These are phyloP conservation scores for Stramonita haemastoma DNA, from an alignment of 2,888 invertebrate species.

Conservation along the genomic window DNA sequence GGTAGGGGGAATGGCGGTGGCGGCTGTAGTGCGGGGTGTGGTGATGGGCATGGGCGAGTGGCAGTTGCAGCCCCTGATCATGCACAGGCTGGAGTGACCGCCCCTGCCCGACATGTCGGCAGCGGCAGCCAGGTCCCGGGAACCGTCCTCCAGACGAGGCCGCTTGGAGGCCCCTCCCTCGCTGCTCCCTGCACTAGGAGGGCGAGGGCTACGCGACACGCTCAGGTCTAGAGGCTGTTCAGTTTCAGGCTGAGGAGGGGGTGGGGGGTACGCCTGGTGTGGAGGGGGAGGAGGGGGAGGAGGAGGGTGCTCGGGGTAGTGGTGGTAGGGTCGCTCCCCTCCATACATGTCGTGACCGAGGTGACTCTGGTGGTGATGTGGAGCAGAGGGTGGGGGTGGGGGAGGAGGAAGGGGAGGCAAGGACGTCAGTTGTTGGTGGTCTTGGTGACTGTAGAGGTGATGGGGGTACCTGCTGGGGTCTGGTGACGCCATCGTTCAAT, in stretches of 20 bases:
- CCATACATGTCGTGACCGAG: background rate
- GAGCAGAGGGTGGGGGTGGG: background rate
- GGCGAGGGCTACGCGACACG: constrained; percentile 13
- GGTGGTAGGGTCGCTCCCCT: background rate
- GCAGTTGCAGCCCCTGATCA: constrained; percentile 33
- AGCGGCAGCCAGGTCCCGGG: background rate
- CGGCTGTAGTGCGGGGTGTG: background rate
- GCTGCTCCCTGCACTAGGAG: background rate
- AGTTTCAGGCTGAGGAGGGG: background rate
- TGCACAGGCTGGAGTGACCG: constrained; percentile 13
- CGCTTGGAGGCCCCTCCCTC: background rate
- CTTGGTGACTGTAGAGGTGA: background rate
- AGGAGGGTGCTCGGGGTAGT: background rate
- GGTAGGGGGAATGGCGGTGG: constrained; percentile 41
- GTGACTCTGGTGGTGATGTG: background rate
- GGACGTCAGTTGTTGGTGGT: background rate
- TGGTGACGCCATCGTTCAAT: background rate
- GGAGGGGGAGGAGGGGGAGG: background rate
- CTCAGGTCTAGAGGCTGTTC: constrained; percentile 36
- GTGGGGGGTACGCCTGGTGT: background rate
- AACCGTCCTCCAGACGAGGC: constrained; percentile 11
- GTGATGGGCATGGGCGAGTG: background rate
- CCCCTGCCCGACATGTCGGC: background rate
- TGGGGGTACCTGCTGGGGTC: background rate
- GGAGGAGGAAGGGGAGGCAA: background rate